A percentile compares a stretch with the other conserved stretches of the same genome.
Evolutionary conservation across 2,797 vertebrate genomes (phyloP).

Genomic region (Lates japonicus): DNA sequence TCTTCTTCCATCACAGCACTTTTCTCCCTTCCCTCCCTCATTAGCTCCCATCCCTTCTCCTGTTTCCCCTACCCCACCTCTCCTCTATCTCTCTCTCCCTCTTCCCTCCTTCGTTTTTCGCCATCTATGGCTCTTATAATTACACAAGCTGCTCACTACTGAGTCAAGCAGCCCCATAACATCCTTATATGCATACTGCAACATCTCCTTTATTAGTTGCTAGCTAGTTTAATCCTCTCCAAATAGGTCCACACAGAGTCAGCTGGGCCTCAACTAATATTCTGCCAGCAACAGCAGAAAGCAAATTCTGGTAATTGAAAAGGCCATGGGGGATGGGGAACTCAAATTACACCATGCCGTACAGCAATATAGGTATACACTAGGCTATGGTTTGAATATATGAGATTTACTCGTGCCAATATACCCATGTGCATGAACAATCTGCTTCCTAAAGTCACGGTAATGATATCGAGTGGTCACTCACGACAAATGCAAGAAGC

Average conservation of each 20-base stretch:
- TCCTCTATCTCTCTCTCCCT: background rate
- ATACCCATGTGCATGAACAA: conserved; percentile 35
- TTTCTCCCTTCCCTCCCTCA: conserved; percentile 11
- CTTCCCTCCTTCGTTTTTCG: conserved; percentile 6
- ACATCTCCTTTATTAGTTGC: conserved; percentile 77
- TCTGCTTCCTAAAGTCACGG: conserved; percentile 27
- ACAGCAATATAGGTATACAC: conserved; percentile 49
- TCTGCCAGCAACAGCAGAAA: conserved; percentile 72
- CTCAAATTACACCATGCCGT: conserved; percentile 40
- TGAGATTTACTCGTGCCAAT: conserved; percentile 44
- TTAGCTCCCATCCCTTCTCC: conserved; percentile 1
- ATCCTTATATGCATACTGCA: conserved; percentile 68
- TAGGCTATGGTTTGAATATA: conserved; percentile 58
- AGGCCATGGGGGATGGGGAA: conserved; percentile 44
- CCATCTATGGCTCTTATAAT: conserved; percentile 63
- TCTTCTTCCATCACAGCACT: background rate
- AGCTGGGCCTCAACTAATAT: conserved; percentile 59
- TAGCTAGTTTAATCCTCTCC: conserved; percentile 69
- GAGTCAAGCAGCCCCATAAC: conserved; percentile 69
- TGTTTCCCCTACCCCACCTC: background rate
- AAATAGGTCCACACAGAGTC: conserved; percentile 69
- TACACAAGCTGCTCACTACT: conserved; percentile 68
- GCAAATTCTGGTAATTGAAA: conserved; percentile 79
- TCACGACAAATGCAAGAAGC: conserved; percentile 29
- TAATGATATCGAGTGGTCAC: conserved; percentile 45